Evolutionary conservation across 2,888 invertebrate species (phyloP).

Genomic region (Papilio elwesi): DNA sequence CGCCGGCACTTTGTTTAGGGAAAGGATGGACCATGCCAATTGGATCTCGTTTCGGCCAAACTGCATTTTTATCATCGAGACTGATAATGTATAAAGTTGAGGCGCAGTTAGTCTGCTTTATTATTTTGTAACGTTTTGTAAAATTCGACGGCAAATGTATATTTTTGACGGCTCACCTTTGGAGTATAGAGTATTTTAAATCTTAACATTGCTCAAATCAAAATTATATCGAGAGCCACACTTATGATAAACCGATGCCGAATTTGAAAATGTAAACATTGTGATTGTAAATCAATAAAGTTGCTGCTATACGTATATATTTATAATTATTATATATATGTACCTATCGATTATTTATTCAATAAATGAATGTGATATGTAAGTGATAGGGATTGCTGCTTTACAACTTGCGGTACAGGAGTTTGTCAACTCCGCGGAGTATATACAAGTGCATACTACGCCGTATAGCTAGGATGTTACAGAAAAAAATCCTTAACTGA

Average conservation of each 20-base stretch:
- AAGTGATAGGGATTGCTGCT: constrained; percentile 66
- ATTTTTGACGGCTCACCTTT: constrained; percentile 82
- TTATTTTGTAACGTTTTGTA: constrained; percentile 77
- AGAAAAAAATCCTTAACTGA: neutral
- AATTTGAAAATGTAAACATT: constrained; percentile 71
- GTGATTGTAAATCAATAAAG: constrained; percentile 69
- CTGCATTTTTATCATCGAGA: constrained; percentile 81
- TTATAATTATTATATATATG: constrained; percentile 55
- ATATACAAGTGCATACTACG: neutral
- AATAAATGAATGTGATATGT: constrained; percentile 79
- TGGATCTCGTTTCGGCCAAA: constrained; percentile 81
- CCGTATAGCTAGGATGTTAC: neutral
- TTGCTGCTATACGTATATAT: constrained; percentile 63
- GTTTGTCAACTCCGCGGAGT: constrained; percentile 21
- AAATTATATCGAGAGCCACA: constrained; percentile 78
- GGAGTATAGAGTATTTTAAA: constrained; percentile 75
- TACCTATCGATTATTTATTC: constrained; percentile 63
- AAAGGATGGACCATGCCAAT: constrained; percentile 65
- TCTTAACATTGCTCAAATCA: constrained; percentile 79
- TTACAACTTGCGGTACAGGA: constrained; percentile 64
- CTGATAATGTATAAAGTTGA: constrained; percentile 81
- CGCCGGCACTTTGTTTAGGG: constrained; percentile 50
- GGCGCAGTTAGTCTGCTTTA: constrained; percentile 80
- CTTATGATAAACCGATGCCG: constrained; percentile 67
- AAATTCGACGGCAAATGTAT: constrained; percentile 72